Base-by-base conservation (phyloP, 2,113 vertebrate genomes). In the Melanotaenia duboulayi region DNA sequence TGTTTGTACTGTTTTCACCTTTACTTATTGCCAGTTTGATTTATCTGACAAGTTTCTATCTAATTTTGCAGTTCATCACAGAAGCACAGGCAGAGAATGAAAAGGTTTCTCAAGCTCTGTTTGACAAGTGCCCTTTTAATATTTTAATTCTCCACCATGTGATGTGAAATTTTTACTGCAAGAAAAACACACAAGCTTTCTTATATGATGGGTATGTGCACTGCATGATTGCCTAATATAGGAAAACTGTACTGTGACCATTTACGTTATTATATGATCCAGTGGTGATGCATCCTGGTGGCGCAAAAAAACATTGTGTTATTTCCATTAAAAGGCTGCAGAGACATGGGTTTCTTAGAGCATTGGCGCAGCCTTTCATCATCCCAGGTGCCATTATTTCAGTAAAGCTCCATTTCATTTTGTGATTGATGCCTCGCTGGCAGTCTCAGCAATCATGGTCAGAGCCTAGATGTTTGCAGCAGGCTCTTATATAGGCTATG, bases 351-450 rank as follows among this genome's bases (percentile, higher is more conserved):
- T 64, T 79, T 44, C 69, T 74, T 62, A 76, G 46, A 39, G 69
- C 16, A 44, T 62, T 63, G 64, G 65, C 4, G 46, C 82, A 78
- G 87, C 74, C 87, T 90, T 91, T 90, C 86, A 90, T 91, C 91
- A 89, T 89, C 75, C 70, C 67, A 78, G 78, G 81, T 86, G 76
- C 78, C 75, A 86, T 90, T 91, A 87, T 85, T 80, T 87, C 72
- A 67, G 80, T 86, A 90, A 87, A 90, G 67, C 84, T 81, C 78
- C 54, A 88, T 84, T 88, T 88, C 80, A 88, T 90, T 85, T 77
- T 76, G 79, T 88, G 89, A 92, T 89, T 86, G 86, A 87, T 90
- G 77, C 73, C 80, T 82, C 24, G 65, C 82, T 84, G 79, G 84
- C 75, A 83, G 79, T 74, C 65, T 70, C 66, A 69, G 62, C 80